Evolutionary conservation across 1,140 invertebrate species (phyloP).

Genomic region (Coelopa frigida): DNA sequence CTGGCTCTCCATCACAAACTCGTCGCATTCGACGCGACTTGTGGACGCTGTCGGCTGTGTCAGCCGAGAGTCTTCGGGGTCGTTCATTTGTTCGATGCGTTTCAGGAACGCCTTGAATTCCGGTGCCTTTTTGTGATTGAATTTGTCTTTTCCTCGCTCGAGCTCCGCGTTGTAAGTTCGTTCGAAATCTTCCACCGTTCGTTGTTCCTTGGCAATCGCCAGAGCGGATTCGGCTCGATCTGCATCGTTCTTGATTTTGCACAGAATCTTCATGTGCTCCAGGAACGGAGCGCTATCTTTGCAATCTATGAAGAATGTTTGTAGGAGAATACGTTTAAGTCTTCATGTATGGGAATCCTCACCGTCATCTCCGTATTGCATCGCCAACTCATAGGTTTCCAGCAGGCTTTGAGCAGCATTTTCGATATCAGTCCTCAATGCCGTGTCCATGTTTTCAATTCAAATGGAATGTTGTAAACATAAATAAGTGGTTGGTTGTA

Average conservation of each 20-base stretch:
- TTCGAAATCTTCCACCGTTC: slow-evolving; percentile 5
- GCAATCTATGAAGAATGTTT: slow-evolving; percentile 3
- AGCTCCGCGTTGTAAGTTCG: not conserved
- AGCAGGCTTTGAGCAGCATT: slow-evolving; percentile 9
- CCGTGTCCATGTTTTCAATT: slow-evolving; percentile 9
- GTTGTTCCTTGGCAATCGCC: slow-evolving; percentile 5
- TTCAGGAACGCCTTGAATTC: slow-evolving; percentile 11
- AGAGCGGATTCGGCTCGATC: slow-evolving; percentile 1
- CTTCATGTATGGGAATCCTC: not conserved
- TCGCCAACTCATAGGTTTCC: slow-evolving; percentile 14
- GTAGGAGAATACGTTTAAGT: not conserved
- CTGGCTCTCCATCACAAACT: slow-evolving; percentile 10
- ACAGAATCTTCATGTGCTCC: slow-evolving; percentile 1
- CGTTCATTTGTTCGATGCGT: slow-evolving; percentile 6
- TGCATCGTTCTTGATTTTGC: not conserved
- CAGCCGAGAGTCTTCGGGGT: not conserved
- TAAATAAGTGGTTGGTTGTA: too few relatives aligned
- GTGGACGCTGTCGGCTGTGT: not conserved
- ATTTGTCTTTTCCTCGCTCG: slow-evolving; percentile 2
- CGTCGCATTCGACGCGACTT: slow-evolving; percentile 3
- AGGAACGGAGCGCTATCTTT: slow-evolving; percentile 4
- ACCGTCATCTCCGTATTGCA: slow-evolving; percentile 10
- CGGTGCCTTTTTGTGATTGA: slow-evolving; percentile 5
- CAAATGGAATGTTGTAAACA: too few relatives aligned
- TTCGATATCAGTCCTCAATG: slow-evolving; percentile 6